phyloP scores from a whole-genome alignment of 2,888 invertebrate species.

The Pollenia labialis region DNA sequence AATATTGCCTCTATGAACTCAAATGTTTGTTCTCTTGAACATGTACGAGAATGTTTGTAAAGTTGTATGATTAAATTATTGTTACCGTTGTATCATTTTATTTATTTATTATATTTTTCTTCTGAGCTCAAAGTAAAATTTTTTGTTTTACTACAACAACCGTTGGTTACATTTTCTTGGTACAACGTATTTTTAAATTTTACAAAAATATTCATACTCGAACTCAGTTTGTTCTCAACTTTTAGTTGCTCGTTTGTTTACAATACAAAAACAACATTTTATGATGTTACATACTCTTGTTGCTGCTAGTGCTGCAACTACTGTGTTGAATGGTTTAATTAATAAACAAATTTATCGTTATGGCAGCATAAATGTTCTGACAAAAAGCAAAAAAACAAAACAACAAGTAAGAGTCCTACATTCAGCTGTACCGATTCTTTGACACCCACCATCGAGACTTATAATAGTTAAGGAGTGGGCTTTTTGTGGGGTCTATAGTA shows the following conservation, averaged over 20 bases:
- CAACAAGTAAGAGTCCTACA: too few species aligned
- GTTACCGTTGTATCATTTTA: slow-evolving; percentile 49
- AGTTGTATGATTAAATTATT: slow-evolving; percentile 30
- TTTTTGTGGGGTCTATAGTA: too few species aligned
- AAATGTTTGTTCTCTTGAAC: not conserved
- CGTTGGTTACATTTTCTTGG: not conserved
- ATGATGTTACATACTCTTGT: not conserved
- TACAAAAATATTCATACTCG: slow-evolving; percentile 4
- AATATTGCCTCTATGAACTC: not conserved
- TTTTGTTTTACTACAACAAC: slow-evolving; percentile 31
- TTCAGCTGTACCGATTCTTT: too few species aligned
- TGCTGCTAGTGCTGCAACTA: slow-evolving; percentile 17
- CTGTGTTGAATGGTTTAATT: slow-evolving; percentile 56
- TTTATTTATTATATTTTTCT: not conserved
- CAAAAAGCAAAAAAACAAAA: not conserved
- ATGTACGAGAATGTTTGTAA: not conserved
- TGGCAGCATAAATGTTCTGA: slow-evolving; percentile 17
- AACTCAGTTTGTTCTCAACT: slow-evolving; percentile 34
- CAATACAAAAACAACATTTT: slow-evolving; percentile 1
- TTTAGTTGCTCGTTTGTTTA: slow-evolving; percentile 33
- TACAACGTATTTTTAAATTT: slow-evolving; percentile 4
- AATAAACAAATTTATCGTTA: slow-evolving; percentile 57
- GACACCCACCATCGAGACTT: too few species aligned
- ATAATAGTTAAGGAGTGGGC: too few species aligned
- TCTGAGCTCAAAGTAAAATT: not conserved